These are phyloP conservation scores for Caretta caretta DNA, from an alignment of 2,113 vertebrate species.

Conservation along the genomic window DNA sequence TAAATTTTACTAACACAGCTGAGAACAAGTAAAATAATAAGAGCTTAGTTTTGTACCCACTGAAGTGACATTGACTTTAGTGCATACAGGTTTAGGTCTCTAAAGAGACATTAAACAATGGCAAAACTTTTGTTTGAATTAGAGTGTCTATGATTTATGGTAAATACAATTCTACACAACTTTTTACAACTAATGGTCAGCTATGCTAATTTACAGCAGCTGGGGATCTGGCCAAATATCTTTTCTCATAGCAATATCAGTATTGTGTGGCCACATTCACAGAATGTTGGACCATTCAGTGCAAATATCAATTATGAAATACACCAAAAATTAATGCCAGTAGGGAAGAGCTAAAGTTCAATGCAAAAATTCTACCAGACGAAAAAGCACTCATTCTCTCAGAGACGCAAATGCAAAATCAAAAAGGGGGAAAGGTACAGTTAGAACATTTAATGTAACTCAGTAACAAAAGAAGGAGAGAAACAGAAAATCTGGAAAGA, in stretches of 20 bases:
- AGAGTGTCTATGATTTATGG: neutral
- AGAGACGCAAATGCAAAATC: neutral
- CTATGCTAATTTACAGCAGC: neutral
- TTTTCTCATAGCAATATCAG: neutral
- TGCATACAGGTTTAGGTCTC: neutral
- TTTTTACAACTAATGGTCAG: neutral
- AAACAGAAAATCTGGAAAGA: conserved; percentile 22
- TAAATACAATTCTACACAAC: neutral
- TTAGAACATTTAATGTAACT: neutral
- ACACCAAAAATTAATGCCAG: neutral
- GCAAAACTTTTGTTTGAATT: neutral
- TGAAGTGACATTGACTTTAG: neutral
- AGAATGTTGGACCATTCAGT: neutral
- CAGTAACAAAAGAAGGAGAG: neutral
- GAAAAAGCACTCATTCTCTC: neutral
- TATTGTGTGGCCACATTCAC: accelerated
- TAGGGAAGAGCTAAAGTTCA: neutral
- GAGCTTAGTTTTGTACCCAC: neutral
- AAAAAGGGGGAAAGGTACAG: neutral
- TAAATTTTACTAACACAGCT: neutral
- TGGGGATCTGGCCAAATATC: neutral
- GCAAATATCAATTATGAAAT: neutral
- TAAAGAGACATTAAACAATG: neutral
- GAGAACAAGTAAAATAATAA: neutral
- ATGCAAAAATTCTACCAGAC: neutral